Evolutionary conservation across 2,113 vertebrate genomes (phyloP).

Genomic region (Festucalex cinctus): DNA sequence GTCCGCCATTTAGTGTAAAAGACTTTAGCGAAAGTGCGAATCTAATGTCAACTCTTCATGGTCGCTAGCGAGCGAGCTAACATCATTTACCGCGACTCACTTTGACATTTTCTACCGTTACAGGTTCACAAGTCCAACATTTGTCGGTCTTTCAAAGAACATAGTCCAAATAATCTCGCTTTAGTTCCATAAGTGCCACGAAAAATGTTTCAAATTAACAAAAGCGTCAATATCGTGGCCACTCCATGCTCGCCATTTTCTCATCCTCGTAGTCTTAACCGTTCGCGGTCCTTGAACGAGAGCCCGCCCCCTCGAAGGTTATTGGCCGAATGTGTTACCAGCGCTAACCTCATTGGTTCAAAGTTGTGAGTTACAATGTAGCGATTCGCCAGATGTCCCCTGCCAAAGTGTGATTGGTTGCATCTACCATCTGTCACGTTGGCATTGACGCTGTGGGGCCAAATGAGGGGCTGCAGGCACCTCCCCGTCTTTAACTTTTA

Average conservation of each 20-base stretch:
- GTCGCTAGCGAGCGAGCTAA: neutral
- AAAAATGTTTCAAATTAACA: neutral
- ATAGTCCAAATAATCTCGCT: accelerated
- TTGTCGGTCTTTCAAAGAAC: neutral
- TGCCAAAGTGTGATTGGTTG: constrained; percentile 31
- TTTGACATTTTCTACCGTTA: neutral
- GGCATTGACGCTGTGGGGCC: neutral
- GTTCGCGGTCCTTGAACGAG: constrained; percentile 66
- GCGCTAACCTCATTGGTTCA: constrained; percentile 35
- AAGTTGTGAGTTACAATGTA: neutral
- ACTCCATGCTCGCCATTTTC: constrained; percentile 64
- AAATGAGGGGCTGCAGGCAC: neutral
- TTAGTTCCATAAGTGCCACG: neutral
- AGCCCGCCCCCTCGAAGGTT: constrained; percentile 23
- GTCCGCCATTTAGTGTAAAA: constrained; percentile 13
- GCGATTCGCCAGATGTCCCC: neutral
- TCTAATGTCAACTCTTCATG: neutral
- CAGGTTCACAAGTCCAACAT: neutral
- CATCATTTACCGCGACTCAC: neutral
- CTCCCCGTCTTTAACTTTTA: constrained; percentile 47
- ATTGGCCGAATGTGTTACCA: constrained; percentile 46
- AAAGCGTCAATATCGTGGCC: neutral
- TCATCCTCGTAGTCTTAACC: constrained; percentile 43
- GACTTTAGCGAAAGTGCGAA: neutral
- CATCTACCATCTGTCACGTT: constrained; percentile 26